Base-by-base conservation (phyloP, 2,113 vertebrate species). In the Larimichthys polyactis region DNA sequence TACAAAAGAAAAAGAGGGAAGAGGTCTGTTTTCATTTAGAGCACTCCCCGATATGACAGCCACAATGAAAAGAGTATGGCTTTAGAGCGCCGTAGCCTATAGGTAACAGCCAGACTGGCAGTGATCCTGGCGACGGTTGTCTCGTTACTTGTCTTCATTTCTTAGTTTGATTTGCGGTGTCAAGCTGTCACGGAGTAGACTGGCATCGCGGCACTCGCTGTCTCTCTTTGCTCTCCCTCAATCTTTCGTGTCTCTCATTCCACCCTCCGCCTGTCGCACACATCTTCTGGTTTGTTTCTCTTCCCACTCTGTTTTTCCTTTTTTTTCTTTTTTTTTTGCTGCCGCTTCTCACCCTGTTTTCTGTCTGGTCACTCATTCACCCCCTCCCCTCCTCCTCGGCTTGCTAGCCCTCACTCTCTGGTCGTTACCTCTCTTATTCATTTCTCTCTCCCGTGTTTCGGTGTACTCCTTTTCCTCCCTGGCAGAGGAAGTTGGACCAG, bases 71-170 rank as follows among this genome's bases (percentile, higher is more conserved):
- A 92, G 63, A 85, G 88, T 64, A 77, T 73, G 74, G 81, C 85
- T 90, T 90, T 71, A 83, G 81, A 87, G 88, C 58, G 24, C 60
- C 5, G 54, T 84, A 84, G 88, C 85, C 89, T 65, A 89, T 86
- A 92, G 91, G 88, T 91, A 94, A 82, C 59, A 87, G 84, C 65
- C 82, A 81, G 84, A 81, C 77, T 71, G 85, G 85, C 87, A 89
- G 92, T 90, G 82, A 91, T 91, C 86, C 82, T 74, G 73, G 74
- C 60, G 82, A 78, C 79, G 70, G 72, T 89, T 83, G 89, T 91
- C 92, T 93, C 75, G 80, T 93, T 91, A 90, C 88, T 89, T 90
- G 90, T 90, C 90, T 91, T 90, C 81, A 89, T 90, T 89, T 90
- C 84, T 78, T 79, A 77, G 82, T 91, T 90, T 90, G 92, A 93